These are phyloP conservation scores for Acanthochromis polyacanthus DNA, from an alignment of 2,113 vertebrate species.

Conservation along the genomic window DNA sequence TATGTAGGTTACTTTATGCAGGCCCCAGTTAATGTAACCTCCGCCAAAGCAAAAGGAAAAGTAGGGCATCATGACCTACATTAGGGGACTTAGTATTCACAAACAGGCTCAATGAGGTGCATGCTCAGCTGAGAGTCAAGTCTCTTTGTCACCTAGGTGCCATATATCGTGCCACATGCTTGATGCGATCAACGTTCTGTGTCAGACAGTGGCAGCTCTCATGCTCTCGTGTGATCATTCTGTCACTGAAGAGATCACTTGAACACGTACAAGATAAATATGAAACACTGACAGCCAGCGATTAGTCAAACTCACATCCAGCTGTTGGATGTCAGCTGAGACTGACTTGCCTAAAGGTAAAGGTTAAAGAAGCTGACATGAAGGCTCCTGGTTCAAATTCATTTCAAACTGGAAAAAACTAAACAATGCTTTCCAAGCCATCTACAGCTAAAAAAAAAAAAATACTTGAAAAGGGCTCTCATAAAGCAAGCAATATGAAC, in stretches of 20 bases:
- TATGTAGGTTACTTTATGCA: slow-evolving; percentile 69
- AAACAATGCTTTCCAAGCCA: too few relatives aligned
- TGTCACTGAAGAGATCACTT: slow-evolving; percentile 1
- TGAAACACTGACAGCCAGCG: not conserved
- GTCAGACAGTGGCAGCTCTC: slow-evolving; percentile 17
- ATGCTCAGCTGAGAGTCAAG: slow-evolving; percentile 16
- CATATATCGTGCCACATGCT: not conserved
- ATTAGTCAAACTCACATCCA: not conserved
- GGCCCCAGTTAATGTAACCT: slow-evolving; percentile 47
- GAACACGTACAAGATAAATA: not conserved
- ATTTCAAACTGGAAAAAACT: not conserved
- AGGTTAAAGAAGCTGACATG: not conserved
- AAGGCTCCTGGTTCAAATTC: not conserved
- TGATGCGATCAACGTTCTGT: slow-evolving; percentile 2
- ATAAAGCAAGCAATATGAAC: too few relatives aligned
- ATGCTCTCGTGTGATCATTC: not conserved
- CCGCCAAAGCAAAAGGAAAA: slow-evolving; percentile 62
- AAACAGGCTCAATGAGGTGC: slow-evolving; percentile 35
- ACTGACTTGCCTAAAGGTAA: not conserved
- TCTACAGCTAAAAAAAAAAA: too few relatives aligned
- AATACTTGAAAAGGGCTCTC: too few relatives aligned
- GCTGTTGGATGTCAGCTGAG: not conserved
- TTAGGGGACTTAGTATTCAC: slow-evolving; percentile 52
- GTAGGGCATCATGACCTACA: slow-evolving; percentile 76
- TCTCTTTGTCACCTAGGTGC: slow-evolving; percentile 27